Base-by-base conservation (phyloP, 35 echinoderm and acorn worm species). In the Holothuria glaberrima region DNA sequence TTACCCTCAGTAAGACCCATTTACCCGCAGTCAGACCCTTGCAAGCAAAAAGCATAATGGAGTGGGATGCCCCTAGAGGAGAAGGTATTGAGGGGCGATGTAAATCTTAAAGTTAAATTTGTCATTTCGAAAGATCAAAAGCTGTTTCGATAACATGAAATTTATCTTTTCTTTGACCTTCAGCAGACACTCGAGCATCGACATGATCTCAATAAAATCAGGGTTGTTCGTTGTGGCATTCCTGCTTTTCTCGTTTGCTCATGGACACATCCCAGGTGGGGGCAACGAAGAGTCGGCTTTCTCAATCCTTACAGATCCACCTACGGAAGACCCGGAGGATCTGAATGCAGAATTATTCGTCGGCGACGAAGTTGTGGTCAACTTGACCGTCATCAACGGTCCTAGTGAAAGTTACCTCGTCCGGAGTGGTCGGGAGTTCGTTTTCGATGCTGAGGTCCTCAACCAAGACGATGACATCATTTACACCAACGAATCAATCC, bases 401-500 rank as follows among this genome's bases (percentile, higher is more conserved):
- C 17, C 34, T 18, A 36, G 6, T 12, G n/a, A 87, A 45, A 9
- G 33, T 21, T 84, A 61, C 56, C n/a, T 32, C 2, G 31, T 84
- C 80, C 7, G 36, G 44, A 69, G 61, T 36, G 67, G 85, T 12
- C 30, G 36, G 31, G 85, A 87, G 58, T 50, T 33, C 19, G 85
- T 87, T 16, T 87, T 87, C 63, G 61, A 46, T 33, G 65, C 30
- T 35, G 75, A 90, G 25, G 36, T 82, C 0, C 21, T 21, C 1
- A 58, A 68, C 30, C 59, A 41, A 0, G 62, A 90, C 30, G 50
- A 60, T 17, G 21, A 68, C 60, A 36, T 50, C 22, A 59, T 80
- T 20, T 35, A 24, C 22, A 22, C 41, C 22, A 90, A 80, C 25
- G 89, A 46, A 82, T 82, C 89, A 3, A 50, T 97, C 59, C 67